phyloP scores from a whole-genome alignment of 2,888 invertebrate species.

The Chloroclysta siterata region DNA sequence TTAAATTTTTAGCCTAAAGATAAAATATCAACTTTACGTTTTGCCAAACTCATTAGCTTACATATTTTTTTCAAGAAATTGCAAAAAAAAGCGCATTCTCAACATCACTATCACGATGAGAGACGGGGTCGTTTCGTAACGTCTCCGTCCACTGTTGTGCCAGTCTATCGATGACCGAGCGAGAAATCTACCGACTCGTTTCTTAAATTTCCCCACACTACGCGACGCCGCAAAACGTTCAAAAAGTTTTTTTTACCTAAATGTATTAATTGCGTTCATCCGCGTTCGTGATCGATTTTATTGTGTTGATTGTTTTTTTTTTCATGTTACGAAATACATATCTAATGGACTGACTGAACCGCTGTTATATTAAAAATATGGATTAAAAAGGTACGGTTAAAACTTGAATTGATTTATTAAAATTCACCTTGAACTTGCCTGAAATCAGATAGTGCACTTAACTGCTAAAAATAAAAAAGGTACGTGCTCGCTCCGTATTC shows the following conservation, averaged over 20 bases:
- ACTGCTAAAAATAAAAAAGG: not conserved
- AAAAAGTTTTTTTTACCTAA: slow-evolving; percentile 22
- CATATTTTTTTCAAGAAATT: not conserved
- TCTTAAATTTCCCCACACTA: slow-evolving; percentile 72
- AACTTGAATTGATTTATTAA: slow-evolving; percentile 1
- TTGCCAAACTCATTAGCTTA: not conserved
- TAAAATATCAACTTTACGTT: too few relatives aligned
- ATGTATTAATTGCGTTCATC: slow-evolving; percentile 28
- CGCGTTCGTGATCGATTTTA: slow-evolving; percentile 25
- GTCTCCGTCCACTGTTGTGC: slow-evolving; percentile 50
- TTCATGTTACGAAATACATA: slow-evolving; percentile 5
- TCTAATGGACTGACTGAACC: slow-evolving; percentile 8
- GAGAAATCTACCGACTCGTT: slow-evolving; percentile 71
- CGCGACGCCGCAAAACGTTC: slow-evolving; percentile 27
- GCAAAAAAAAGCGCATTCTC: slow-evolving; percentile 31
- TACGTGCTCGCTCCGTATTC: not conserved
- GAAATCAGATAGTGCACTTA: not conserved
- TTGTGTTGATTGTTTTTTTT: slow-evolving; percentile 8
- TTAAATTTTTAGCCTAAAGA: too few relatives aligned
- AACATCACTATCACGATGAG: slow-evolving; percentile 54
- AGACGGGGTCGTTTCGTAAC: slow-evolving; percentile 64
- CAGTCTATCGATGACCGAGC: slow-evolving; percentile 66
- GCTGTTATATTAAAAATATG: slow-evolving; percentile 30
- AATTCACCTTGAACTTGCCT: slow-evolving; percentile 15
- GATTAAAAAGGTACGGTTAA: slow-evolving; percentile 32